A percentile compares a stretch with the other conserved stretches of the same genome.
Evolutionary conservation across 2,113 vertebrate species (phyloP).

Genomic region (Spea bombifrons): DNA sequence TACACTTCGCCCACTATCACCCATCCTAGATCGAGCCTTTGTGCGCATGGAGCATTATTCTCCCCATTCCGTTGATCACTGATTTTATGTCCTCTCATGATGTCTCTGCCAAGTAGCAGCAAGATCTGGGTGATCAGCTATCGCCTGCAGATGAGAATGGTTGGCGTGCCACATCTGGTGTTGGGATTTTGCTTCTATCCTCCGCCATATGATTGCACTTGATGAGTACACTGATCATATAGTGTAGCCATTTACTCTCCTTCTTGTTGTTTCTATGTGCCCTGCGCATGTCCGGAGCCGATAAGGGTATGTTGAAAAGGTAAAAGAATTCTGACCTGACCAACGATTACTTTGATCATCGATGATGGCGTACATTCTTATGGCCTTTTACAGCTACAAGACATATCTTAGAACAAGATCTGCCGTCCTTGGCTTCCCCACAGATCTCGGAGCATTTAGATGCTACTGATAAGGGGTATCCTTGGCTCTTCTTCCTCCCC

Average conservation of each 20-base stretch:
- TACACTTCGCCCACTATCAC: too few relatives aligned
- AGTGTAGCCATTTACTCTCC: not conserved
- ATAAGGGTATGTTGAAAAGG: not conserved
- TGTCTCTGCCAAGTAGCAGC: too few relatives aligned
- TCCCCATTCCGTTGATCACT: too few relatives aligned
- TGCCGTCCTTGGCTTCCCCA: too few relatives aligned
- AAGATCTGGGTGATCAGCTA: too few relatives aligned
- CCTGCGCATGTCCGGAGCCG: not conserved
- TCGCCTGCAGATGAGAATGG: too few relatives aligned
- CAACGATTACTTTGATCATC: not conserved
- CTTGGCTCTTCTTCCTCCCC: not conserved
- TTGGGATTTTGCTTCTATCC: not conserved
- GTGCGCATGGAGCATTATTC: too few relatives aligned
- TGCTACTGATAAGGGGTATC: not conserved
- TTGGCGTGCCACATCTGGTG: too few relatives aligned
- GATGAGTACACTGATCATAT: not conserved
- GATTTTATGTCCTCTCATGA: too few relatives aligned
- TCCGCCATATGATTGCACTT: not conserved
- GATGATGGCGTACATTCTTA: not conserved
- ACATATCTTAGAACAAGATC: slow-evolving; percentile 1
- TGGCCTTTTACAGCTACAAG: not conserved
- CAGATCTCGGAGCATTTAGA: too few relatives aligned
- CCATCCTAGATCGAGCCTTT: too few relatives aligned
- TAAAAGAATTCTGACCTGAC: not conserved
- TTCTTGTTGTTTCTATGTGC: not conserved